phyloP scores from a whole-genome alignment of 2,797 vertebrate species.

The Acanthurus tractus region DNA sequence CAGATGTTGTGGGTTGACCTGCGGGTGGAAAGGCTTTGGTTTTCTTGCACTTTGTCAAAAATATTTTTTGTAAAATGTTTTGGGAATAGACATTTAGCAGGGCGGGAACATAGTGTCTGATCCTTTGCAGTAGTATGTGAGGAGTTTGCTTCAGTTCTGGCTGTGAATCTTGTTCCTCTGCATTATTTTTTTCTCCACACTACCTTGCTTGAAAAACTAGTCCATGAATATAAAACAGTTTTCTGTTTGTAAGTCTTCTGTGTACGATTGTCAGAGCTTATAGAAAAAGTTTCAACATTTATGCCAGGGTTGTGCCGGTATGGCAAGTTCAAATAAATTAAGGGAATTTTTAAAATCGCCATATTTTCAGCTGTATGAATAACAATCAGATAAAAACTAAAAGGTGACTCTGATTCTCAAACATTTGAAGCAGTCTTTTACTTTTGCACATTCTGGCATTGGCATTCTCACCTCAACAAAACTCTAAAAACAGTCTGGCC shows the following conservation, averaged over 20 bases:
- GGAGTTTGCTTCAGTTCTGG: conserved; percentile 38
- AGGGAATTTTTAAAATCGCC: conserved; percentile 31
- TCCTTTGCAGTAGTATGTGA: conserved; percentile 16
- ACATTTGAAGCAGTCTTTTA: conserved; percentile 32
- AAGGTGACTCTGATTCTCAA: conserved; percentile 3
- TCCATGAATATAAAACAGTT: conserved; percentile 53
- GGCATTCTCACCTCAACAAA: conserved; percentile 18
- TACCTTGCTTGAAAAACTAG: conserved; percentile 29
- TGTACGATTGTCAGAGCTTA: conserved; percentile 20
- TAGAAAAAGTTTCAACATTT: conserved; percentile 33
- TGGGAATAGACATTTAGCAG: conserved; percentile 39
- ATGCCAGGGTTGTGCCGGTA: conserved; percentile 21
- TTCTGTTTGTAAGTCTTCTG: conserved; percentile 11
- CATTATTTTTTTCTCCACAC: conserved; percentile 2
- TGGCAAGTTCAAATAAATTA: conserved; percentile 36
- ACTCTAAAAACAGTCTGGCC: conserved; percentile 12
- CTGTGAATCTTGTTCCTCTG: conserved; percentile 33
- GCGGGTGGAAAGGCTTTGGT: conserved; percentile 31
- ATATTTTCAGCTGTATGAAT: conserved; percentile 9
- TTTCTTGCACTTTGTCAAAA: conserved; percentile 29
- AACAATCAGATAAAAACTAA: conserved; percentile 8
- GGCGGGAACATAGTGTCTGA: conserved; percentile 20
- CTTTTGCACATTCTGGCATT: conserved; percentile 4
- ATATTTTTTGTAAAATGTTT: conserved; percentile 18
- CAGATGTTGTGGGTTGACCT: conserved; percentile 40